A percentile compares a stretch with the other conserved stretches of the same genome.
These are phyloP conservation scores for Trachythela sp. DNA, from an alignment of 64 coral and sea anemone genomes.

Conservation along the genomic window DNA sequence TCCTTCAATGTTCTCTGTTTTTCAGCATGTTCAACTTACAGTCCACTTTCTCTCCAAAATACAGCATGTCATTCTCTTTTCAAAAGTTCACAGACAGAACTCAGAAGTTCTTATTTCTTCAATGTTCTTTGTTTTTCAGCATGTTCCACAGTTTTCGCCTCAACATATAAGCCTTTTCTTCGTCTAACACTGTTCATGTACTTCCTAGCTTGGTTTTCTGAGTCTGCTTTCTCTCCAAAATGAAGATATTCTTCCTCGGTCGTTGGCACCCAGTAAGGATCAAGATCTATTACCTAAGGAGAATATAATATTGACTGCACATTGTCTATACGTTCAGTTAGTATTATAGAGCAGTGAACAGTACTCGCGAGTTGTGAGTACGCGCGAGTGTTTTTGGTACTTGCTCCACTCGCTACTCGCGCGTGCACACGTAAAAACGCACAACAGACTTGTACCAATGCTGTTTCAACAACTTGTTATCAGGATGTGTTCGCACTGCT, in stretches of 20 bases:
- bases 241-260: slow-evolving; percentile 92
- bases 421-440: no score
- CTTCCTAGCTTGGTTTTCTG: slow-evolving; percentile 88
- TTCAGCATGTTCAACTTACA: slow-evolving; percentile 76
- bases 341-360: no score
- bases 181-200: slow-evolving; percentile 90
- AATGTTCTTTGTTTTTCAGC: slow-evolving; percentile 93
- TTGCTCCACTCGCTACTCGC: no score
- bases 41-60: slow-evolving; percentile 84
- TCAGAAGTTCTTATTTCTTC: slow-evolving; percentile 56
- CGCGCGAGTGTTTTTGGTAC: no score
- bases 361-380: no score
- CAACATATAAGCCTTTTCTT: slow-evolving; percentile 86
- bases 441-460: no score
- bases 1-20: slow-evolving; percentile 88
- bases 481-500: no score
- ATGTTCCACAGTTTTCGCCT: slow-evolving; percentile 91
- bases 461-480: no score
- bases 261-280: slow-evolving; percentile 90
- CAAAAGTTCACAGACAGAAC: no score
- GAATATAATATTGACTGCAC: not conserved
- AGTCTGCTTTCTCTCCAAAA: slow-evolving; percentile 92
- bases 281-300: slow-evolving; percentile 73
- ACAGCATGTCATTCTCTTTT: slow-evolving; percentile 65
- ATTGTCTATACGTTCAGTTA: no score